Evolutionary conservation across 2,797 vertebrate species (phyloP).

Genomic region (Cossypha dichroa): DNA sequence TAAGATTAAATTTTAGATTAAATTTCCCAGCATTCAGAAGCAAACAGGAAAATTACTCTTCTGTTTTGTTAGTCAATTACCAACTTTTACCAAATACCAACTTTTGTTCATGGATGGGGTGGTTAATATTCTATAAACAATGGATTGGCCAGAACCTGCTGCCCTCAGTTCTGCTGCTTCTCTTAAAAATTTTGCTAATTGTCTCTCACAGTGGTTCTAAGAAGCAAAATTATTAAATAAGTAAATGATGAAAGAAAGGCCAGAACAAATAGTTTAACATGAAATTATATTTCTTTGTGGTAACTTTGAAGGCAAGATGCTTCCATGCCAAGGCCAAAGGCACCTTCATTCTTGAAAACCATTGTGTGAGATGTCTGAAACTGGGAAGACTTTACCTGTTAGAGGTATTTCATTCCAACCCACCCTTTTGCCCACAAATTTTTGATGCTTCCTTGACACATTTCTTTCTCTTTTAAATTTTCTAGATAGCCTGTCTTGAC

Average conservation of each 20-base stretch:
- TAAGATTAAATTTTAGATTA: neutral
- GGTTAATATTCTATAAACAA: constrained; percentile 18
- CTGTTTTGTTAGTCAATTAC: constrained; percentile 52
- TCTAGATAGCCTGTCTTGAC: constrained; percentile 59
- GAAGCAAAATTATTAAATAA: neutral
- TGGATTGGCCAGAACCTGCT: neutral
- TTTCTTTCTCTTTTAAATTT: constrained; percentile 64
- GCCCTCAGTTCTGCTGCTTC: neutral
- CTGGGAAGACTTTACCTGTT: neutral
- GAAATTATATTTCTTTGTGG: neutral
- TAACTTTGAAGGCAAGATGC: neutral
- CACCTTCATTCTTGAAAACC: neutral
- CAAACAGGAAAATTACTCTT: constrained; percentile 49
- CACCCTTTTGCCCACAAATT: neutral
- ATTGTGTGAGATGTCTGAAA: neutral
- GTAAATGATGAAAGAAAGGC: neutral
- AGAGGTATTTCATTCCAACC: neutral
- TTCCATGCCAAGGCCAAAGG: neutral
- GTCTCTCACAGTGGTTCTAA: neutral
- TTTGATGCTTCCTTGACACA: constrained; percentile 6
- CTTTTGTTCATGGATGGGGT: neutral
- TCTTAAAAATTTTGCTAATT: neutral
- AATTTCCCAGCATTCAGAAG: constrained; percentile 21
- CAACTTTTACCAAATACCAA: no score
- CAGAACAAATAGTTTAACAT: neutral